Evolutionary conservation across 2,113 vertebrate species (phyloP), one percentile per base, ranked within the genome.

Genomic region (Taurulus bubalis): DNA sequence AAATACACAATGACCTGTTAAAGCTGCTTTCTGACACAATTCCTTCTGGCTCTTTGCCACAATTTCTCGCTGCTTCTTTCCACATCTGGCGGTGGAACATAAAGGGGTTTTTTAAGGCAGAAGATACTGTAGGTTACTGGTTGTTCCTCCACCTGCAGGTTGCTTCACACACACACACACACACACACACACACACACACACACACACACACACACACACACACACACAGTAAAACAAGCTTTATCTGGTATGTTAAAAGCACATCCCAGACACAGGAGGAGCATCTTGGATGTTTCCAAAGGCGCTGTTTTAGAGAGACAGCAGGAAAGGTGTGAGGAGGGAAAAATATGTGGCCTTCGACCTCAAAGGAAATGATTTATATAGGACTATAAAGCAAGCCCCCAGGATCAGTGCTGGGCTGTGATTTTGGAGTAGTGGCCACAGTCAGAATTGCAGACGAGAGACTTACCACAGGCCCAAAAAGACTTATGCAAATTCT

Each of bases 361-460:
- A 87, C 90, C 90, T 71, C 8, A 73, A 40, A 89, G 88, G 86
- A 91, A 91, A 87, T 90, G 91, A 93, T 93, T 94, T 95, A 93
- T 91, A 77, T 82, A 80, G 84, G 87, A 88, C 83, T 89, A 45
- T 82, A 90, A 91, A 91, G 71, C 72, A 63, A 89, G 79, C 85
- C 81, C 86, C 63, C 79, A 85, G 90, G 89, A 88, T 83, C 71
- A 56, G 80, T 45, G 60, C 71, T 65, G 65, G 59, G 71, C 77
- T 91, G 58, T 83, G 84, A 89, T 86, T 86, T 74, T 67, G 55
- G 75, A 83, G 75, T 28, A 47, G n/a, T 80, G 87, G 73, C 71
- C 80, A 40, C 51, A 71, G 67, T 60, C 47, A 75, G 63, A 87
- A 85, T 12, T 83, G 42, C 59, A 69, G 75, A 20, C 28, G 34